A percentile compares a stretch with the other conserved stretches of the same genome.
Conservation (phyloP, 2,797 vertebrate species). For the Erpetoichthys calabaricus region DNA sequence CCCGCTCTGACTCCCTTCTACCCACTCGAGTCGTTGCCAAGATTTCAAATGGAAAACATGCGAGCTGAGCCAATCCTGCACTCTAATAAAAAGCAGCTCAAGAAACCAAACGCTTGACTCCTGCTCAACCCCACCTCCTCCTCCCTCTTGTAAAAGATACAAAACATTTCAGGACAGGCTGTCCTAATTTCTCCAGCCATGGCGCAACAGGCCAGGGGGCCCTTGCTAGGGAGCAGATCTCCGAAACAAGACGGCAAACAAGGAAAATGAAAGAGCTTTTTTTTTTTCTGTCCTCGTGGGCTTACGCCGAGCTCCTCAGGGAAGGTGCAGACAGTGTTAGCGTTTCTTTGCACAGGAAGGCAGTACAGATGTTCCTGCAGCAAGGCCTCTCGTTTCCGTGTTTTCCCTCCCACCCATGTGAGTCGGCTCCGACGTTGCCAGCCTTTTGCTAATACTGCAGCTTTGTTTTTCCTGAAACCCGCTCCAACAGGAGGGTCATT, state of each 20-base stretch:
- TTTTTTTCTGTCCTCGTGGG: slow-evolving; percentile 36
- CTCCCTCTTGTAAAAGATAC: not conserved
- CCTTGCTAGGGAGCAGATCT: slow-evolving; percentile 12
- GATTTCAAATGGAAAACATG: too few species aligned
- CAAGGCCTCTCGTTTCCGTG: slow-evolving; percentile 43
- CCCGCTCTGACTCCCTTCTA: too few species aligned
- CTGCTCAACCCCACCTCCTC: slow-evolving; percentile 20
- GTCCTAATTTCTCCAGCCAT: slow-evolving; percentile 36
- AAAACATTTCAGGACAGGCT: slow-evolving; percentile 27
- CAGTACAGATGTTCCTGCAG: slow-evolving; percentile 49
- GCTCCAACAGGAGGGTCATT: slow-evolving; percentile 57
- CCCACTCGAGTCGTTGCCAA: too few species aligned
- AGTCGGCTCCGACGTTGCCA: slow-evolving; percentile 11
- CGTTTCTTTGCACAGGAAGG: slow-evolving; percentile 41
- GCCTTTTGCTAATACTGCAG: slow-evolving; percentile 20
- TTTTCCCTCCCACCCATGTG: slow-evolving; percentile 28
- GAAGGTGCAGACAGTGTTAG: slow-evolving; percentile 46
- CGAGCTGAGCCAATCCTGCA: too few species aligned
- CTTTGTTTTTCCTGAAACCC: slow-evolving; percentile 47
- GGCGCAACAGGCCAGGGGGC: slow-evolving; percentile 32
- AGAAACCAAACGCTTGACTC: slow-evolving; percentile 38
- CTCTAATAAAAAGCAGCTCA: not conserved
- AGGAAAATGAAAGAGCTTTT: not conserved
- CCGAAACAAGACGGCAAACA: too few species aligned
- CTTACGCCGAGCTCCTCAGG: slow-evolving; percentile 39